Conservation (phyloP, 2,888 invertebrate species). For the Hartigia nigra region DNA sequence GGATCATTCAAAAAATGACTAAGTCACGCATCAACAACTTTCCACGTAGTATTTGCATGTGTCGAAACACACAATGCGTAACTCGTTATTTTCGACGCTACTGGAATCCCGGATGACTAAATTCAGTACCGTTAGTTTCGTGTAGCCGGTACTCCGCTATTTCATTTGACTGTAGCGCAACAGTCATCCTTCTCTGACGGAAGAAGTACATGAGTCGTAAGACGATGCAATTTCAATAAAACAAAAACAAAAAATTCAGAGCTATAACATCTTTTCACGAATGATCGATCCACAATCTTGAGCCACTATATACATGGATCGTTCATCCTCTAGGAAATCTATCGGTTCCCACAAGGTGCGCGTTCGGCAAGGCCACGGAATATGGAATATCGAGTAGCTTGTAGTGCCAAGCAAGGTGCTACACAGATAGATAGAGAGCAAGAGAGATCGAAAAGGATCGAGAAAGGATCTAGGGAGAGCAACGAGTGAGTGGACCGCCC, state of each 20-base stretch:
- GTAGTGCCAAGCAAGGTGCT: slow-evolving; percentile 49
- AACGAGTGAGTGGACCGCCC: slow-evolving; percentile 27
- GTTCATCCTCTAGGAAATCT: neutral
- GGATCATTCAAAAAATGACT: neutral
- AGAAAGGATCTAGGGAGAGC: slow-evolving; percentile 26
- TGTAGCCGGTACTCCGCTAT: slow-evolving; percentile 23
- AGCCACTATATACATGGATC: neutral
- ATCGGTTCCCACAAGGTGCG: slow-evolving; percentile 58
- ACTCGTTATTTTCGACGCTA: slow-evolving; percentile 2
- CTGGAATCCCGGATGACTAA: slow-evolving; percentile 26
- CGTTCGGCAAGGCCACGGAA: slow-evolving; percentile 24
- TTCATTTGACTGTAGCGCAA: slow-evolving; percentile 15
- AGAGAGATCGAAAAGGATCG: slow-evolving; percentile 29
- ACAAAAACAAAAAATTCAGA: neutral
- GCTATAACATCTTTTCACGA: neutral
- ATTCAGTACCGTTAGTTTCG: slow-evolving; percentile 29
- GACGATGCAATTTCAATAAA: neutral
- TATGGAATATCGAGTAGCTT: slow-evolving; percentile 42
- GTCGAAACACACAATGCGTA: neutral
- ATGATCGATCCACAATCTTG: neutral
- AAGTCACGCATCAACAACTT: neutral
- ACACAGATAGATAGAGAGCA: slow-evolving; percentile 39
- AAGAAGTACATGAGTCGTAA: neutral
- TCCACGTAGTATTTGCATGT: neutral
- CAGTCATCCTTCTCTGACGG: neutral